Base-by-base conservation (phyloP, 2,888 invertebrate species). In the Netelia fuscicornis region DNA sequence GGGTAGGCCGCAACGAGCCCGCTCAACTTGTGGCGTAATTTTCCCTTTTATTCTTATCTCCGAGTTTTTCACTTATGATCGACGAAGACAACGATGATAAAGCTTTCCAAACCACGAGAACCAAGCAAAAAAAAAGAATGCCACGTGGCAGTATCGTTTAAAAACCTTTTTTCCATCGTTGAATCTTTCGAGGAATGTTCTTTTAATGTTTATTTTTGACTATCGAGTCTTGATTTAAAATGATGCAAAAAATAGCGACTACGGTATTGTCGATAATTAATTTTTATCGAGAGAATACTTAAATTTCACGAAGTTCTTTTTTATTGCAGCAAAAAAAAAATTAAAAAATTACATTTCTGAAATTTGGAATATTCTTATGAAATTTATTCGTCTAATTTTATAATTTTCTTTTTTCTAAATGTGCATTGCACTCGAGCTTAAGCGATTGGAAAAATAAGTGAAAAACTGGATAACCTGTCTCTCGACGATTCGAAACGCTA, bases 1-100 rank as follows among this genome's bases (percentile, higher is more conserved):
- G 82, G 75, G 78, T 52, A 71, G 82, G 75, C 85, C 85, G 79
- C 85, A 83, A 85, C 76, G 82, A 80, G 85, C 52, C 79, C 85
- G 76, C 76, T 37, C 30, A 85, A 80, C 67, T 81, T 80, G 13
- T 37, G 67, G 48, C 44, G 25, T 80, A 60, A 76, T 84, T 81
- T 77, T 78, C 54, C 10, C 23, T 74, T 23, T 42, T 60, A 42
- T 58, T 37, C 13, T 68, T 52, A 13, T 23, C 62, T 42, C 44
- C 44, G 20, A n/a, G 20, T 62, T 70, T 70, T 72, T 81, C 44
- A 68, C 56, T 77, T 64, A 54, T 81, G 44, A 78, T 78, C 68
- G 71, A 71, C 37, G 56, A 75, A 48, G 44, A 42, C 62, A 37
- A 30, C 48, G 42, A 67, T 37, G 6, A 37, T 37, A 44, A 54